A percentile compares a stretch with the other conserved stretches of the same genome.
phyloP scores from a whole-genome alignment of 1,140 invertebrate genomes.

The Brachionus manjavacas region DNA sequence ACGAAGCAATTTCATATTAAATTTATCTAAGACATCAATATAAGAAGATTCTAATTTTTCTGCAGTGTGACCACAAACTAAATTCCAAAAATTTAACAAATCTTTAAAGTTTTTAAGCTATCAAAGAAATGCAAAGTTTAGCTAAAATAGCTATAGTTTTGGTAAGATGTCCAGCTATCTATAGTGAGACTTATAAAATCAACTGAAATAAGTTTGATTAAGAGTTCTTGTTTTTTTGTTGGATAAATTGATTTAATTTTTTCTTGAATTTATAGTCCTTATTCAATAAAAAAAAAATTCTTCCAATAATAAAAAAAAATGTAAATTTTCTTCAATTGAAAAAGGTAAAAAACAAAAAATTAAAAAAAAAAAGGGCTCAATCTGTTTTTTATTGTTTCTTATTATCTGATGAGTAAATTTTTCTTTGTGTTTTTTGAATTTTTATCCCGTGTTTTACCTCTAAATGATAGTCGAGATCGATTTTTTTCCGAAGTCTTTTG shows the following conservation, averaged over 20 bases:
- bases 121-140: background rate
- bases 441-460: background rate
- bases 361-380: background rate
- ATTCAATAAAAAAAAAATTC: background rate
- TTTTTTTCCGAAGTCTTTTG: background rate
- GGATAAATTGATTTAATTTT: background rate
- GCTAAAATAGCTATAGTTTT: background rate
- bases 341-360: background rate
- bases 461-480: background rate
- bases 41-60: background rate
- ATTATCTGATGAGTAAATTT: background rate
- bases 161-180: background rate
- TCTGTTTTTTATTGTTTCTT: background rate
- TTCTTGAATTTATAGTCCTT: background rate
- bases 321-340: background rate
- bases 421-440: background rate
- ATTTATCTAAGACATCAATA: background rate
- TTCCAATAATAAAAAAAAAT: no score
- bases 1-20: background rate
- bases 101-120: background rate
- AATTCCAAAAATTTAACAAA: background rate
- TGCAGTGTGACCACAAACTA: background rate
- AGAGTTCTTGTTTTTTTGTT: background rate
- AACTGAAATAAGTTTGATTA: background rate
- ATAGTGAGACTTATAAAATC: background rate